These are phyloP conservation scores for Drosophila sordidula DNA, from an alignment of 2,888 invertebrate species.

Conservation along the genomic window DNA sequence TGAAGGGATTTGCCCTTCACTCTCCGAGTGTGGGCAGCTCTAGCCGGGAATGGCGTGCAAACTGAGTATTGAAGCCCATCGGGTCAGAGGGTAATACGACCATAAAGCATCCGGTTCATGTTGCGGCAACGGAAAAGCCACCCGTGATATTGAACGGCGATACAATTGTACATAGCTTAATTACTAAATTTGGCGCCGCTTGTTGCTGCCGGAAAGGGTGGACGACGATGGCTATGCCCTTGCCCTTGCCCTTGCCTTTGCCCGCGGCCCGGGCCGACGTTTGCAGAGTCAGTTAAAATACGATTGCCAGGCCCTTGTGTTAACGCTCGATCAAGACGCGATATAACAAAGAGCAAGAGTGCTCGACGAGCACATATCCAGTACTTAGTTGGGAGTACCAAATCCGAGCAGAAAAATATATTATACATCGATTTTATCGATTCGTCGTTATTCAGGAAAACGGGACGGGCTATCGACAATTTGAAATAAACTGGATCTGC, in stretches of 20 bases:
- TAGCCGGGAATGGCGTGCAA: constrained; percentile 64
- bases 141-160: constrained; percentile 63
- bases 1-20: constrained; percentile 1
- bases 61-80: constrained; percentile 46
- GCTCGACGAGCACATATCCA: no score
- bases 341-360: constrained; percentile 9
- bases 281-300: constrained; percentile 12
- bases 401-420: no score
- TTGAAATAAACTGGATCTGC: no score
- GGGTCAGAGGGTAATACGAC: constrained; percentile 39
- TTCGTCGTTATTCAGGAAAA: no score
- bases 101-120: constrained; percentile 60
- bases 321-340: constrained; percentile 37
- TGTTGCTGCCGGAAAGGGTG: constrained; percentile 39
- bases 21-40: not conserved
- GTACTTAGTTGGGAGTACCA: no score
- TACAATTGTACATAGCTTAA: constrained; percentile 55
- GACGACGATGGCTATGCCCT: constrained; percentile 31
- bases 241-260: not conserved
- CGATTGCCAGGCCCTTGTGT: constrained; percentile 26
- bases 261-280: not conserved
- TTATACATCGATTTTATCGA: no score
- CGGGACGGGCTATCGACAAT: no score
- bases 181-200: constrained; percentile 59
- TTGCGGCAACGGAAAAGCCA: constrained; percentile 26